These are phyloP conservation scores for Danaus plexippus DNA, from an alignment of 1,140 invertebrate species.

Conservation along the genomic window DNA sequence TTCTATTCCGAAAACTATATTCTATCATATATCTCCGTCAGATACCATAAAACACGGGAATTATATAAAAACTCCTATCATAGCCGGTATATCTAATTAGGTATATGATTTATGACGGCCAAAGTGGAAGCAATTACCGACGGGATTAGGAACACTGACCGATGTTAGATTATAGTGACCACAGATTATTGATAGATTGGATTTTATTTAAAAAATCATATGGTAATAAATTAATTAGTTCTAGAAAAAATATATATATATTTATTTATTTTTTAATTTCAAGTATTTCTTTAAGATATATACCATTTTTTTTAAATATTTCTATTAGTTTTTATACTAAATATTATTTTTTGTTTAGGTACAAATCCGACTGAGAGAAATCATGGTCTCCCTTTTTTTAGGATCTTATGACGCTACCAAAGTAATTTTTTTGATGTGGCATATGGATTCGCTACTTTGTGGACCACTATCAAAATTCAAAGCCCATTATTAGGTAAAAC, in stretches of 20 bases:
- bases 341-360: too few relatives aligned
- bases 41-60: background rate
- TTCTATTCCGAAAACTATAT: too few relatives aligned
- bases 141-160: constrained; percentile 34
- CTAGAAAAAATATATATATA: too few relatives aligned
- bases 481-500: constrained; percentile 26
- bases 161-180: constrained; percentile 25
- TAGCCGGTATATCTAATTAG: constrained; percentile 43
- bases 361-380: background rate
- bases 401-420: constrained; percentile 16
- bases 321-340: too few relatives aligned
- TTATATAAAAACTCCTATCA: constrained; percentile 38
- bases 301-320: too few relatives aligned
- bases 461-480: constrained; percentile 17
- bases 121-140: constrained; percentile 39
- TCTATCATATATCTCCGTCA: constrained; percentile 8
- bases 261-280: background rate
- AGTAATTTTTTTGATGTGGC: constrained; percentile 29
- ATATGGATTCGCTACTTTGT: constrained; percentile 42
- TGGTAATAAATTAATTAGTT: too few relatives aligned
- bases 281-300: background rate
- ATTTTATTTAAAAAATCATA: too few relatives aligned
- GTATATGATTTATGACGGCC: constrained; percentile 41
- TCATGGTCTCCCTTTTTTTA: constrained; percentile 19
- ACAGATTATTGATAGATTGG: background rate